Base-by-base conservation (phyloP, 1,140 invertebrate species). In the Sycophaga agraensis region DNA sequence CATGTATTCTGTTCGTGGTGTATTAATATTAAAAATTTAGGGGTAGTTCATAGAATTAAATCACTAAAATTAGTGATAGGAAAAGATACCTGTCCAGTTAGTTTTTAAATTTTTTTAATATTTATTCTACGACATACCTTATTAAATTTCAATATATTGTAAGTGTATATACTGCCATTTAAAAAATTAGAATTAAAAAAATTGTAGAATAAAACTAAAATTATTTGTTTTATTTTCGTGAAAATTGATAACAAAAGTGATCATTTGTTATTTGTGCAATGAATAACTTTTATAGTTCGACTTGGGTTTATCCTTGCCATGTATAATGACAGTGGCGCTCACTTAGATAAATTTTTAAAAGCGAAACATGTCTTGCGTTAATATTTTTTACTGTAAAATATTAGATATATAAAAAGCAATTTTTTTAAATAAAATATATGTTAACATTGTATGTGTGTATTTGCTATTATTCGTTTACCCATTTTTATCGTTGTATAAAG, bases 301-400 rank as follows among this genome's bases (percentile, higher is more conserved):
- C 50, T 61, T 54, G 48, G 59, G 59, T 46, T 46, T 45, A 28
- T 46, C 59, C 42, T 46, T 46, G 59, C 50, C 59, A 61, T 54
- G 42, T 55, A 43, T 48, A 46, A 34, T n/a, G 21, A 21, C 54
- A n/a, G 11, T 39, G 35, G 43, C 42, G 34, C 42, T n/a, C 24
- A 22, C 12, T 54, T 54, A 61, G 50, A 14, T 48, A 37, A 61
- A 54, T 61, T 54, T 60, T 53, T 31, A 35, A 22, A 54, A 54
- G 50, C 40, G 58, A 11, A 53, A 60, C 50, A 60, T 54, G 58
- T 60, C 40, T 45, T 54, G 51, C 40, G 40, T 54, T 60, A 24
- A 60, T 54, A 46, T 62, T 74, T 69, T 64, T 72, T 66, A 73
- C 70, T 79, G 73, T 79, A 77, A 75, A 67, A 73, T 73, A 72